These are phyloP conservation scores for Apocheima hispidaria DNA, from an alignment of 2,888 invertebrate genomes.

Conservation along the genomic window DNA sequence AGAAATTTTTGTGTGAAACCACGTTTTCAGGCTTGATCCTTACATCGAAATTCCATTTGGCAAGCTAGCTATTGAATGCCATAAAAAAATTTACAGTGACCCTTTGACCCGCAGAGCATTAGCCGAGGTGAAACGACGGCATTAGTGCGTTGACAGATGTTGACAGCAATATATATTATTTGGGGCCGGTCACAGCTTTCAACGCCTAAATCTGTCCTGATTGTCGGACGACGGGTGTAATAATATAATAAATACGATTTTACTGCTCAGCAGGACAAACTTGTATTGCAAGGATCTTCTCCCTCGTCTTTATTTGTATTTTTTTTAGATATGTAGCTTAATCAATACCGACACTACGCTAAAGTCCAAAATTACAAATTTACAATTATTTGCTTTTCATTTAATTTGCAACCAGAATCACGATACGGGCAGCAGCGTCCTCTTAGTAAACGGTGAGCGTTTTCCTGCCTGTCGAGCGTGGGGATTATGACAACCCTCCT, in stretches of 20 bases:
- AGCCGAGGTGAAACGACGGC: conserved; percentile 51
- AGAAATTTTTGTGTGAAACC: conserved; percentile 35
- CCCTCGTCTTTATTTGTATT: too few relatives aligned
- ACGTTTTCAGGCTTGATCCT: conserved; percentile 51
- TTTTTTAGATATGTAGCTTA: too few relatives aligned
- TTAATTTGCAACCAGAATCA: too few relatives aligned
- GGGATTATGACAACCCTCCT: too few relatives aligned
- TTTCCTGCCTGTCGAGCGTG: too few relatives aligned
- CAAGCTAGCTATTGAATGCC: conserved; percentile 55
- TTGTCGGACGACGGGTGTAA: background rate
- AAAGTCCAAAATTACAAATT: too few relatives aligned
- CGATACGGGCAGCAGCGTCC: too few relatives aligned
- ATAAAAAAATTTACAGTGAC: conserved; percentile 61
- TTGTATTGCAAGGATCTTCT: too few relatives aligned
- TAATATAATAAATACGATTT: background rate
- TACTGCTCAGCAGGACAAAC: too few relatives aligned
- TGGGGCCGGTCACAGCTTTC: conserved; percentile 38
- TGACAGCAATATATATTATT: conserved; percentile 43
- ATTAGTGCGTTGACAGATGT: conserved; percentile 57
- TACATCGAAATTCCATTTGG: conserved; percentile 71
- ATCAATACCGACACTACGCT: too few relatives aligned
- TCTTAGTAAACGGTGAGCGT: too few relatives aligned
- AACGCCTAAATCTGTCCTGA: conserved; percentile 29
- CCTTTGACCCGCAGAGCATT: conserved; percentile 56
- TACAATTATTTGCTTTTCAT: too few relatives aligned